Evolutionary conservation across 2,113 vertebrate species (phyloP).

Genomic region (Stomatorhinus ivindoensis): DNA sequence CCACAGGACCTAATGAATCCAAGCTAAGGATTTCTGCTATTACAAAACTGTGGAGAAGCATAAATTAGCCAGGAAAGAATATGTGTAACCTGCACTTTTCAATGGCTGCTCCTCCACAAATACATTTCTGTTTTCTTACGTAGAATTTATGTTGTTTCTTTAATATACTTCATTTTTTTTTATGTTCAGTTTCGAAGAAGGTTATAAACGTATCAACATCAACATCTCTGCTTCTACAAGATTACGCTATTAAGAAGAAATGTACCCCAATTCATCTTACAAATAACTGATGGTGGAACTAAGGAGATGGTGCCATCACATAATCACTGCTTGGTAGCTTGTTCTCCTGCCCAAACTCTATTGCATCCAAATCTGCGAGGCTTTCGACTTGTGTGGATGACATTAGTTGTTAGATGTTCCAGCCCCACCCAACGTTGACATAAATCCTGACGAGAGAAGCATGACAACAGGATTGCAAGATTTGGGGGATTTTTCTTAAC

Average conservation of each 20-base stretch:
- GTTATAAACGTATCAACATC: neutral
- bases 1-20: neutral
- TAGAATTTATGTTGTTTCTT: neutral
- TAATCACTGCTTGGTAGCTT: neutral
- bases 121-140: neutral
- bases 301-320: neutral
- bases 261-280: neutral
- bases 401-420: neutral
- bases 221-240: neutral
- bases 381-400: neutral
- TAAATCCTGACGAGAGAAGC: neutral
- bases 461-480: neutral
- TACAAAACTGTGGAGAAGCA: neutral
- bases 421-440: neutral
- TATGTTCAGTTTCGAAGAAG: neutral
- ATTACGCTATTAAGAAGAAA: neutral
- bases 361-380: neutral
- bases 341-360: neutral
- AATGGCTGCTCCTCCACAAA: neutral
- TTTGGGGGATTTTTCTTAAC: neutral
- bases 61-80: neutral
- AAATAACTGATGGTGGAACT: neutral
- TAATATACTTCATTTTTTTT: neutral
- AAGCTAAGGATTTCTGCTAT: neutral
- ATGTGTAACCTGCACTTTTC: neutral